These are phyloP conservation scores for Lasiommata megera DNA, from an alignment of 2,888 invertebrate genomes.

Conservation along the genomic window DNA sequence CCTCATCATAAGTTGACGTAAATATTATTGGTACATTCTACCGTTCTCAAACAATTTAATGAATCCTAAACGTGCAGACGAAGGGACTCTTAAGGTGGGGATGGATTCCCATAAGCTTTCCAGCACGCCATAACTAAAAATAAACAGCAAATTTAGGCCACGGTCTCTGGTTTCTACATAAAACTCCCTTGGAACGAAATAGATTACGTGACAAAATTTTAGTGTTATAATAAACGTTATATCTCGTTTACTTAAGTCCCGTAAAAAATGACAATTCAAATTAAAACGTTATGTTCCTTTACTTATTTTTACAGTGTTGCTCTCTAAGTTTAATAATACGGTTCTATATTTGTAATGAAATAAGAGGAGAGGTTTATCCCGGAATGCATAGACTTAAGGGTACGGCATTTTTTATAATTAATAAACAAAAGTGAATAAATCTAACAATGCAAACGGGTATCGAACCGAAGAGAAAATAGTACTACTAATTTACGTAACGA, in stretches of 20 bases:
- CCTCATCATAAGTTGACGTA: no score
- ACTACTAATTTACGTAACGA: no score
- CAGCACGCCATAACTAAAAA: neutral
- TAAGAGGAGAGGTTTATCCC: no score
- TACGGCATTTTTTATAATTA: no score
- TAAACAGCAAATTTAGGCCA: slow-evolving; percentile 3
- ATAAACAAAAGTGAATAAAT: no score
- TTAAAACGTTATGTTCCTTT: neutral
- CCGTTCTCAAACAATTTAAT: neutral
- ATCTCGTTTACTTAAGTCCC: neutral
- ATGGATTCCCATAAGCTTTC: neutral
- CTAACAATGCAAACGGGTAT: no score
- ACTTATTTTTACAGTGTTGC: no score
- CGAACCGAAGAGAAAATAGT: no score
- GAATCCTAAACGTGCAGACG: neutral
- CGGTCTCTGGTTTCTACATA: neutral
- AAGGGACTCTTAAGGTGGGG: neutral
- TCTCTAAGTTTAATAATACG: no score
- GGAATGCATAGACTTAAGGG: no score
- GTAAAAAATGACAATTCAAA: neutral
- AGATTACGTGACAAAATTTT: slow-evolving; percentile 3
- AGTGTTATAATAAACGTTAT: neutral
- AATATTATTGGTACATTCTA: neutral
- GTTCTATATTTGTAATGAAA: no score
- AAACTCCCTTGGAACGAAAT: neutral